phyloP scores from a whole-genome alignment of 1,140 invertebrate genomes.

The Meteorus sp. region DNA sequence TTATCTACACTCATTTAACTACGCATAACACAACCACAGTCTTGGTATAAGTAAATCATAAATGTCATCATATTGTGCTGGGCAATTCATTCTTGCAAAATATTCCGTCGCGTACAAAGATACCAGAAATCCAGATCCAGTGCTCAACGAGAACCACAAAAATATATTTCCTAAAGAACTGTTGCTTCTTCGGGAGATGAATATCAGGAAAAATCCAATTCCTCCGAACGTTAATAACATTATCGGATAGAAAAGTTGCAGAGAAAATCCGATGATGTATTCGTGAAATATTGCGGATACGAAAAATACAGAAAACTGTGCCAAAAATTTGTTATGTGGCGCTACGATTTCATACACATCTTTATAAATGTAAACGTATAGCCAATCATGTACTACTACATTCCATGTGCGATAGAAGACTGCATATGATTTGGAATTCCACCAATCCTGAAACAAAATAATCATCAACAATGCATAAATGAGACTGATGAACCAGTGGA shows the following conservation, averaged over 20 bases:
- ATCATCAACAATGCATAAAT: conserved; percentile 11
- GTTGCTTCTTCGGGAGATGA: conserved; percentile 58
- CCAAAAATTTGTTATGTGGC: conserved; percentile 57
- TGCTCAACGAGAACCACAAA: conserved; percentile 77
- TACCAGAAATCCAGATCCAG: conserved; percentile 76
- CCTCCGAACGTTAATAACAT: conserved; percentile 73
- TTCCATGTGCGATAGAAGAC: conserved; percentile 93
- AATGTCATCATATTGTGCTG: conserved; percentile 52
- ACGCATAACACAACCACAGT: conserved; percentile 61
- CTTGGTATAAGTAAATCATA: conserved; percentile 61
- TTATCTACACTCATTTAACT: neutral
- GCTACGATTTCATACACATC: conserved; percentile 71
- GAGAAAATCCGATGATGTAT: conserved; percentile 75
- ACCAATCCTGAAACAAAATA: conserved; percentile 80
- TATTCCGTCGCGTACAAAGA: conserved; percentile 84
- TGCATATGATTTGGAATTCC: conserved; percentile 82
- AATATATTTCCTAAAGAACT: conserved; percentile 73
- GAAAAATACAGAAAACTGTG: conserved; percentile 65
- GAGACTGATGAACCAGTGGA: conserved; percentile 9
- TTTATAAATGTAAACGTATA: conserved; percentile 89
- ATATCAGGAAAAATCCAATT: conserved; percentile 64
- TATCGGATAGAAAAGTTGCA: conserved; percentile 86
- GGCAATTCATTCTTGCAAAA: conserved; percentile 81
- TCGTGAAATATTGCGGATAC: conserved; percentile 81
- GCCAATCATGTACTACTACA: conserved; percentile 91